Conservation (phyloP, 2,888 invertebrate species). For the Steromphala cineraria region DNA sequence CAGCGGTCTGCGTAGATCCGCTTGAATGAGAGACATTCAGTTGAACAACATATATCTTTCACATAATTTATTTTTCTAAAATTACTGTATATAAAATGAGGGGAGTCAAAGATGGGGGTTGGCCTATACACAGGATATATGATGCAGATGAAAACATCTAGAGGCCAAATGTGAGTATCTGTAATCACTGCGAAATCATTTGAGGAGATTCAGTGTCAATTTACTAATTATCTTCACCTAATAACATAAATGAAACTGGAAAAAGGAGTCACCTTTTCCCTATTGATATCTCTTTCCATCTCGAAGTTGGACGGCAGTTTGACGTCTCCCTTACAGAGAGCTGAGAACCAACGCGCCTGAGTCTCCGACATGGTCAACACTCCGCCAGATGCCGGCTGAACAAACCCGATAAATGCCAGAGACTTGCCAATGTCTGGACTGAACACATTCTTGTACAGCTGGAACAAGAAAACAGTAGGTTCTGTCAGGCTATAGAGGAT, state of each 20-base stretch:
- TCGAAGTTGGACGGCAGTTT: conserved; percentile 57
- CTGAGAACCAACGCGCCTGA: conserved; percentile 71
- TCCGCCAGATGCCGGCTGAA: conserved; percentile 72
- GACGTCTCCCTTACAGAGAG: conserved; percentile 58
- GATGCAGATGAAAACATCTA: too few relatives aligned
- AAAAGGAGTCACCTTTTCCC: conserved; percentile 50
- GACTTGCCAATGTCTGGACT: conserved; percentile 62
- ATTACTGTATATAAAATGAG: too few relatives aligned
- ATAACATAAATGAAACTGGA: too few relatives aligned
- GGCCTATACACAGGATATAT: too few relatives aligned
- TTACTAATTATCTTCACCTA: too few relatives aligned
- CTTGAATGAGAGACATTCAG: conserved; percentile 36
- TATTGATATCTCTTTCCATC: conserved; percentile 59
- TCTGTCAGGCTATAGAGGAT: too few relatives aligned
- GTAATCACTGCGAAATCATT: too few relatives aligned
- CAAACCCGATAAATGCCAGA: conserved; percentile 72
- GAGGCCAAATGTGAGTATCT: too few relatives aligned
- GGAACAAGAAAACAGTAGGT: conserved; percentile 31
- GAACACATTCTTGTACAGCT: conserved; percentile 73
- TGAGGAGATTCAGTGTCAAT: too few relatives aligned
- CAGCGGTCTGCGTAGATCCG: conserved; percentile 46
- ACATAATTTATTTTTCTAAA: too few relatives aligned
- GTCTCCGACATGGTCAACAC: conserved; percentile 70
- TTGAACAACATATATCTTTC: too few relatives aligned
- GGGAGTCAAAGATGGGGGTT: too few relatives aligned